Evolutionary conservation across 2,113 vertebrate genomes (phyloP).

Genomic region (Halichoeres trimaculatus): DNA sequence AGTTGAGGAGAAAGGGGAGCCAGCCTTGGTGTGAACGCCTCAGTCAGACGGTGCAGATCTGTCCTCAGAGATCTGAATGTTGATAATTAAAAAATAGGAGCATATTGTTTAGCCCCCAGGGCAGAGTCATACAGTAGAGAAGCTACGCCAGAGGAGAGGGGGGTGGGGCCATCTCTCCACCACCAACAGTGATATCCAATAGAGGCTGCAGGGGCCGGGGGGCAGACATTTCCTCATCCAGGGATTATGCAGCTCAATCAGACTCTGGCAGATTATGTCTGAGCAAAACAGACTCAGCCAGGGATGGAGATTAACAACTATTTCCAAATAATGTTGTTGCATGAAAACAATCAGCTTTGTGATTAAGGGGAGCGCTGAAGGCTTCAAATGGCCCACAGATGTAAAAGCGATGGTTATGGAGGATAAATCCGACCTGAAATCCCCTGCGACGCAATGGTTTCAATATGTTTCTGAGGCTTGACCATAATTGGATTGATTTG

Average conservation of each 20-base stretch:
- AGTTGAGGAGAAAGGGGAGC: neutral
- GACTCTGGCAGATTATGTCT: slow-evolving; percentile 80
- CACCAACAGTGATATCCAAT: slow-evolving; percentile 52
- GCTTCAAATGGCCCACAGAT: slow-evolving; percentile 76
- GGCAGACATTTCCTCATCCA: slow-evolving; percentile 61
- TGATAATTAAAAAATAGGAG: slow-evolving; percentile 77
- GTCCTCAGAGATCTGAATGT: slow-evolving; percentile 49
- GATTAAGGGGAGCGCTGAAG: slow-evolving; percentile 45
- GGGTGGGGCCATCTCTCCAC: slow-evolving; percentile 62
- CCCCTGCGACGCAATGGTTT: slow-evolving; percentile 51
- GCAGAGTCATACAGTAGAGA: slow-evolving; percentile 84
- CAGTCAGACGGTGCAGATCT: slow-evolving; percentile 15
- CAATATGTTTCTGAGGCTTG: slow-evolving; percentile 58
- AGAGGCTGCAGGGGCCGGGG: slow-evolving; percentile 29
- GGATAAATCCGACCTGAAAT: slow-evolving; percentile 61
- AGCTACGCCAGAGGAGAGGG: slow-evolving; percentile 73
- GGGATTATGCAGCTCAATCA: slow-evolving; percentile 82
- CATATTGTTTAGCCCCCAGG: slow-evolving; percentile 85
- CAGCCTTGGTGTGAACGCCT: slow-evolving; percentile 2
- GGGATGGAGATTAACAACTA: slow-evolving; percentile 71
- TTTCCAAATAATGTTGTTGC: slow-evolving; percentile 69
- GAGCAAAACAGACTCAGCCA: slow-evolving; percentile 73
- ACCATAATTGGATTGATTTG: slow-evolving; percentile 73
- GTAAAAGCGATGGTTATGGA: slow-evolving; percentile 62
- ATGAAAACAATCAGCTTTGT: slow-evolving; percentile 77